Percentiles rank a stretch among this genome's conserved stretches.
Conservation (phyloP, 2,113 vertebrate genomes). For the Meles meles region DNA sequence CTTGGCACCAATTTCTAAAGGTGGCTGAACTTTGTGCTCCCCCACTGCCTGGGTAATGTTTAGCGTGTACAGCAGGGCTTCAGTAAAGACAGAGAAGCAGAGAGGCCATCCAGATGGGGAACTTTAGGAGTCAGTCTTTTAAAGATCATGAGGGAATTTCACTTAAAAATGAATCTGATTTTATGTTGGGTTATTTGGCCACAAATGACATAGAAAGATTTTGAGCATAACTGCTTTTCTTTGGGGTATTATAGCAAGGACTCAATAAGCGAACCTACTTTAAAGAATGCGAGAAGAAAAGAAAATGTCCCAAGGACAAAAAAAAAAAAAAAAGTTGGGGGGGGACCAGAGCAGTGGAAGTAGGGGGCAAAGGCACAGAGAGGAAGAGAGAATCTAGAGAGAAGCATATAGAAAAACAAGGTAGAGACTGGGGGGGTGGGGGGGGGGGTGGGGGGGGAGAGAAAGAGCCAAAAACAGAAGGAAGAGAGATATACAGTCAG, state of each 20-base stretch:
- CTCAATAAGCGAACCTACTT: background rate
- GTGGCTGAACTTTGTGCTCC: background rate
- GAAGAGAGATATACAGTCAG: background rate
- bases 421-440: background rate
- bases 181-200: conserved; percentile 15
- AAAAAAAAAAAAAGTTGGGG: background rate
- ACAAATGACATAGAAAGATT: background rate
- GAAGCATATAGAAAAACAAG: background rate
- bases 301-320: background rate
- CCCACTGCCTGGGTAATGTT: background rate
- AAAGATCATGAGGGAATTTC: conserved; percentile 39
- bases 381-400: background rate
- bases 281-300: background rate
- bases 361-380: background rate
- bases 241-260: background rate
- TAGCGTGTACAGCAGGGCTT: background rate
- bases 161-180: conserved; percentile 43
- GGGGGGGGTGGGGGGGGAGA: no score
- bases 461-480: background rate
- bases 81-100: background rate
- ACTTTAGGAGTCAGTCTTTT: conserved; percentile 3
- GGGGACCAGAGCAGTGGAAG: background rate
- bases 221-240: background rate
- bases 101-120: background rate
- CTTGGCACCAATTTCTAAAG: background rate